These are phyloP conservation scores for Machimus atricapillus DNA, from an alignment of 2,888 invertebrate species.

Conservation along the genomic window DNA sequence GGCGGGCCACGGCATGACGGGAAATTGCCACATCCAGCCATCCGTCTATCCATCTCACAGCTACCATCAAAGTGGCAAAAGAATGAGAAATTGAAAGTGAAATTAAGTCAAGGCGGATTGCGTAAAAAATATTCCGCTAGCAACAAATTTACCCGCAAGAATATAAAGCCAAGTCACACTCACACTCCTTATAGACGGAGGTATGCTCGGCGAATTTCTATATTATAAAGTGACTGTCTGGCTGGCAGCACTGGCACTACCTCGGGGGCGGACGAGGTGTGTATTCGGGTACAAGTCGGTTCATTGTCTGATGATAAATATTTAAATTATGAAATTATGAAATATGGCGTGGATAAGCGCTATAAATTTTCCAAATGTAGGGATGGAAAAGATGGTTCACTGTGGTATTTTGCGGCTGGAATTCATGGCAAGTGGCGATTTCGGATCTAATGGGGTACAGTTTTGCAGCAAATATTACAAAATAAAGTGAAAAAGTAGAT, in stretches of 20 bases:
- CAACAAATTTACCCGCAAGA: constrained; percentile 6
- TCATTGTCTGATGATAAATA: constrained; percentile 33
- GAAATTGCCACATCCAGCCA: not conserved
- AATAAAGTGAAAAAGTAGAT: not conserved
- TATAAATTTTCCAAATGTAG: constrained; percentile 1
- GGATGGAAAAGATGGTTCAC: not conserved
- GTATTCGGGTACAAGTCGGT: not conserved
- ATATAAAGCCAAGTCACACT: not conserved
- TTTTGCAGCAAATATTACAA: not conserved
- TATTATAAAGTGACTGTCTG: not conserved
- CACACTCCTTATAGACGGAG: not conserved
- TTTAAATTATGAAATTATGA: constrained; percentile 32
- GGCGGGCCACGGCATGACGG: not conserved
- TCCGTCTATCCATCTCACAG: not conserved
- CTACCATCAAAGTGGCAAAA: not conserved
- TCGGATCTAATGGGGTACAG: not conserved
- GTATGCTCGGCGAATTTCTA: constrained; percentile 8
- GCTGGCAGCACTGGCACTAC: not conserved
- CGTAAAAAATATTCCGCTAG: constrained; percentile 23
- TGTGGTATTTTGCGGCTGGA: not conserved
- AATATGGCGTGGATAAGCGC: constrained; percentile 31
- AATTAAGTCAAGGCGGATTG: constrained; percentile 36
- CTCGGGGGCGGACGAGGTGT: not conserved
- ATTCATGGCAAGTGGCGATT: constrained; percentile 9
- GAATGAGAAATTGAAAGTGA: constrained; percentile 38